Base-by-base conservation (phyloP, 1,140 invertebrate genomes). In the Drosophila varians region DNA sequence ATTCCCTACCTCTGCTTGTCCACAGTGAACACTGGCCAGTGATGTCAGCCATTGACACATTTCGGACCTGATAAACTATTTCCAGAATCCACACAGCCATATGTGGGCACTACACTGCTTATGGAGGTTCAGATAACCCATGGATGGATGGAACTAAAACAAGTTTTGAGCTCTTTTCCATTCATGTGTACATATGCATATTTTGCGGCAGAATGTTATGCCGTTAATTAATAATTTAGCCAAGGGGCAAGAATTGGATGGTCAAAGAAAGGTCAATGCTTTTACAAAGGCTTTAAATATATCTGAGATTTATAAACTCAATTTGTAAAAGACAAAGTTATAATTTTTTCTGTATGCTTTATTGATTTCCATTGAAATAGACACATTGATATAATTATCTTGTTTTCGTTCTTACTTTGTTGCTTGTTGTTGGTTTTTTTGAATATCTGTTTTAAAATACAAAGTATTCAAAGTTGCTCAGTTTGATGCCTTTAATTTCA, bases 361-460 rank as follows among this genome's bases (percentile, higher is more conserved):
- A 87, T 87, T 87, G 62, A 87, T 72, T 87, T 82, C 77, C 77
- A 87, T 87, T 87, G 82, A 75, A 74, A 75, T 75, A 75, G 73
- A 87, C 82, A 87, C 82, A 87, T 86, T 87, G 87, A 86, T 87
- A 72, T 77, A 77, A 79, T 87, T 87, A 74, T 72, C 56, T 66
- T 74, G 58, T 19, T 75, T 62, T 58, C 58, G 60, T 51, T 66
- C 62, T 47, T 60, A 18, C 43, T 51, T 42, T 49, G 45, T 58
- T 28, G 42, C 61, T 58, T 28, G 42, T 57, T 65, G 74, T 58
- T 78, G 14, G 36, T 53, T 65, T 58, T 53, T 18, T 62, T 71
- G 55, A 65, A 61, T 78, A 69, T 69, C 26, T 70, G 53, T 53
- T 38, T 74, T 71, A 70, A 86, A 86, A 84, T 84, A 84, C 80